Conservation (phyloP, 2,113 vertebrate species). For the Perca schrenkii region DNA sequence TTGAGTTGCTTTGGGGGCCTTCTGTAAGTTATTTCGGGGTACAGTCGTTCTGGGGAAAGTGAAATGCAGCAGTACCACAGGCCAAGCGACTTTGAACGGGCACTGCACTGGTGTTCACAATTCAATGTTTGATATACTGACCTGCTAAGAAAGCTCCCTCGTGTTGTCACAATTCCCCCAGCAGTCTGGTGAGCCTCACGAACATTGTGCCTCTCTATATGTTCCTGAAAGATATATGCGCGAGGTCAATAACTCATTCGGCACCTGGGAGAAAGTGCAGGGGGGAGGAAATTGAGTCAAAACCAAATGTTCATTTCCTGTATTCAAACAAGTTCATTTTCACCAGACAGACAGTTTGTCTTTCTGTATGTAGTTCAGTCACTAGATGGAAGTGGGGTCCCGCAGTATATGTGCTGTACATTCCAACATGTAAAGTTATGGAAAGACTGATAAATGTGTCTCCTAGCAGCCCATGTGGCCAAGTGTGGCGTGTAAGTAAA, state of each 20-base stretch:
- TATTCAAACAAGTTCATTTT: constrained; percentile 66
- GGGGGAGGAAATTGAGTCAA: constrained; percentile 34
- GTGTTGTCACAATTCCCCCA: constrained; percentile 40
- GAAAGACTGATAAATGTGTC: constrained; percentile 51
- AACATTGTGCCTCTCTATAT: constrained; percentile 44
- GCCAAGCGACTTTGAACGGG: too few species aligned
- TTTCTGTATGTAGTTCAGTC: constrained; percentile 40
- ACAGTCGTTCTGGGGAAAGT: too few species aligned
- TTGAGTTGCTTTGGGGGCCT: too few species aligned
- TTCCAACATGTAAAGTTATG: constrained; percentile 29
- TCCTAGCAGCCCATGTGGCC: constrained; percentile 34
- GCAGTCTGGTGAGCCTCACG: constrained; percentile 22
- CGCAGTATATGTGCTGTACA: neutral
- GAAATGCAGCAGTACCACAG: too few species aligned
- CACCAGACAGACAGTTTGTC: constrained; percentile 40
- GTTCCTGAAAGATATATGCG: constrained; percentile 60
- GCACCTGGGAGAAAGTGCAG: constrained; percentile 62
- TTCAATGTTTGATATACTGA: constrained; percentile 59
- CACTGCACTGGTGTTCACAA: constrained; percentile 23
- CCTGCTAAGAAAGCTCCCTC: constrained; percentile 59
- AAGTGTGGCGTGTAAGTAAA: constrained; percentile 36
- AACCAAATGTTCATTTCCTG: constrained; percentile 63
- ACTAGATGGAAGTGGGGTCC: constrained; percentile 15
- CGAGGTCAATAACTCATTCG: constrained; percentile 69
- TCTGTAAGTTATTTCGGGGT: too few species aligned